phyloP scores from a whole-genome alignment of 1,140 invertebrate genomes.

The Rhagoletis pomonella region DNA sequence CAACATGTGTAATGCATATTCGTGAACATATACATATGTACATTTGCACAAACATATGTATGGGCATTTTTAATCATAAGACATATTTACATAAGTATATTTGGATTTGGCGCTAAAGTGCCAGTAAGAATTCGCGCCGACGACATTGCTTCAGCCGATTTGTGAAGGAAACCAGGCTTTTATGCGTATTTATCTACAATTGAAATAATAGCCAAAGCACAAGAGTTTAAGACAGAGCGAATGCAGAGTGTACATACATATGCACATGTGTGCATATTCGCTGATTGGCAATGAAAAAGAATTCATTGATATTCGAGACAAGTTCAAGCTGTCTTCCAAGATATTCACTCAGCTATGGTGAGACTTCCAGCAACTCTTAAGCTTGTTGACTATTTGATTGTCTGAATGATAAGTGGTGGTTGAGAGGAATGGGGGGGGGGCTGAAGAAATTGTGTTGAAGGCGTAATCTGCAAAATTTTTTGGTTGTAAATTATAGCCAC shows the following conservation, averaged over 20 bases:
- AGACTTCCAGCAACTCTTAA: neutral
- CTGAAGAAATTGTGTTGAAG: neutral
- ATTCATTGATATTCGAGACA: slow-evolving; percentile 52
- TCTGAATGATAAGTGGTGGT: neutral
- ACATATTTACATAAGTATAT: neutral
- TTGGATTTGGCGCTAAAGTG: neutral
- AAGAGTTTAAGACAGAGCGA: no score
- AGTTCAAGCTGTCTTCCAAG: slow-evolving; percentile 32
- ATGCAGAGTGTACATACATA: neutral
- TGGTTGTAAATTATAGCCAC: neutral
- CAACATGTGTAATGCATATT: slow-evolving; percentile 30
- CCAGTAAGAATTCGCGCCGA: slow-evolving; percentile 25
- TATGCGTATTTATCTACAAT: neutral
- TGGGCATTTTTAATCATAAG: neutral
- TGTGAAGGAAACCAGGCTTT: neutral
- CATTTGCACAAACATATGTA: neutral
- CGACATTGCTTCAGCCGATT: neutral
- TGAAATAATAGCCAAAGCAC: no score
- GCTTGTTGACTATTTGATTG: neutral
- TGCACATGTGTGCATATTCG: neutral
- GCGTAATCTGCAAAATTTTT: neutral
- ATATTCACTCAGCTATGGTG: neutral
- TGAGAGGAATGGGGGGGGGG: neutral
- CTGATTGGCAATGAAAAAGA: slow-evolving; percentile 26
- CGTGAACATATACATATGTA: neutral